These are phyloP conservation scores for Cheilosia vernalis DNA, from an alignment of 2,888 invertebrate genomes.

Conservation along the genomic window DNA sequence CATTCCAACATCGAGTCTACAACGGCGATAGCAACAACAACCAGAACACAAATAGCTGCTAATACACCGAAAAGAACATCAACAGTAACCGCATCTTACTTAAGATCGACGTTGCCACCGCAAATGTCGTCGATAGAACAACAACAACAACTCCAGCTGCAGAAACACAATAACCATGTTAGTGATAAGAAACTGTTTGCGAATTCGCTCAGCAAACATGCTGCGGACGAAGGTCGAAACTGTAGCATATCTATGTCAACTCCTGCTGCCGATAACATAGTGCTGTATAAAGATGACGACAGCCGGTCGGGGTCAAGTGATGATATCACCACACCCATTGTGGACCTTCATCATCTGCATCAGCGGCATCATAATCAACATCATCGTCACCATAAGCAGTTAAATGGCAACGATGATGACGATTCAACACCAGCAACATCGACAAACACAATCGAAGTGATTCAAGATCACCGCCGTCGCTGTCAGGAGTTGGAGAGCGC, in stretches of 20 bases:
- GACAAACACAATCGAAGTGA: conserved; percentile 57
- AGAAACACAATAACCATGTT: conserved; percentile 49
- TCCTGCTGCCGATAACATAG: conserved; percentile 55
- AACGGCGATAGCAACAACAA: conserved; percentile 49
- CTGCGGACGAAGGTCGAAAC: conserved; percentile 36
- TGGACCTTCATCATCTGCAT: conserved; percentile 42
- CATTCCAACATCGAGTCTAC: conserved; percentile 54
- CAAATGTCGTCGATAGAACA: conserved; percentile 68
- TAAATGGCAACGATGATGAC: conserved; percentile 27
- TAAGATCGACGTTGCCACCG: conserved; percentile 31
- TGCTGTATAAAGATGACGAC: conserved; percentile 59
- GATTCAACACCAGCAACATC: conserved; percentile 58
- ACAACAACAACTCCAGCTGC: conserved; percentile 52
- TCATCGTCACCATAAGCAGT: conserved; percentile 31
- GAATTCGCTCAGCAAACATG: conserved; percentile 17
- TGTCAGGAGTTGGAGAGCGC: conserved; percentile 55
- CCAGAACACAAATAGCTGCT: conserved; percentile 49
- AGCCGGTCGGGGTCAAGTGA: conserved; percentile 71
- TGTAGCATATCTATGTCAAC: conserved; percentile 59
- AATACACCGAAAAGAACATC: conserved; percentile 58
- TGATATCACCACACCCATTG: conserved; percentile 73
- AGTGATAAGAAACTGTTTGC: conserved; percentile 53
- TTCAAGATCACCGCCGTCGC: conserved; percentile 49
- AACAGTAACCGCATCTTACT: conserved; percentile 34
- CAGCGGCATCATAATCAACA: conserved; percentile 16